A percentile compares a stretch with the other conserved stretches of the same genome.
These are phyloP conservation scores for Microcebus jonahi DNA, from an alignment of 2,113 vertebrate species.

Conservation along the genomic window DNA sequence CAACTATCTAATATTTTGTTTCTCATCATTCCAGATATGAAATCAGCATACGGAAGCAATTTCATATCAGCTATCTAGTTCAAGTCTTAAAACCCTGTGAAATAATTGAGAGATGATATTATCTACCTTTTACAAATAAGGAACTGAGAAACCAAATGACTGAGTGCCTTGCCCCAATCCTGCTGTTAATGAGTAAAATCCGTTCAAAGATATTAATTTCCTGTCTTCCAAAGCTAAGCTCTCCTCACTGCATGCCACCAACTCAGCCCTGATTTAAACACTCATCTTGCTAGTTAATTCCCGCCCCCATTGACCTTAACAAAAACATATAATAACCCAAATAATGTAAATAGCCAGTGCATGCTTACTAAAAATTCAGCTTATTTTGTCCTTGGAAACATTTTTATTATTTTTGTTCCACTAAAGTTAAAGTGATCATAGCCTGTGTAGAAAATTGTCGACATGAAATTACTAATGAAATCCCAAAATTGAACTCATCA, in stretches of 20 bases:
- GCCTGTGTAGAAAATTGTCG: neutral
- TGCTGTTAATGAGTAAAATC: slow-evolving; percentile 49
- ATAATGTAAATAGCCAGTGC: neutral
- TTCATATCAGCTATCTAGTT: slow-evolving; percentile 43
- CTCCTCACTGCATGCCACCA: neutral
- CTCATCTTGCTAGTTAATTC: neutral
- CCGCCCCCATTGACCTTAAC: neutral
- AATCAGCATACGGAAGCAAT: slow-evolving; percentile 40
- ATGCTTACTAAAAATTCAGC: neutral
- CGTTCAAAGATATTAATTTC: slow-evolving; percentile 56
- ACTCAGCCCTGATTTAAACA: neutral
- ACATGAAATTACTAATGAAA: neutral
- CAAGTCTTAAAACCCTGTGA: slow-evolving; percentile 18
- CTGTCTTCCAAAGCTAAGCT: slow-evolving; percentile 24
- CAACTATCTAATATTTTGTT: slow-evolving; percentile 46
- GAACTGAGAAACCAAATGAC: slow-evolving; percentile 38
- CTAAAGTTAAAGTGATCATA: neutral
- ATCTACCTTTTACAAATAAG: slow-evolving; percentile 40
- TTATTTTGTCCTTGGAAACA: slow-evolving; percentile 2
- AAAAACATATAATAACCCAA: neutral
- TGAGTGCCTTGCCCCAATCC: neutral
- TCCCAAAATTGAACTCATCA: neutral
- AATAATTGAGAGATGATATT: slow-evolving; percentile 59
- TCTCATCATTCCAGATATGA: slow-evolving; percentile 32
- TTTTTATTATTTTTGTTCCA: neutral